phyloP scores from a whole-genome alignment of 2,113 vertebrate species.

The Odontesthes bonariensis region DNA sequence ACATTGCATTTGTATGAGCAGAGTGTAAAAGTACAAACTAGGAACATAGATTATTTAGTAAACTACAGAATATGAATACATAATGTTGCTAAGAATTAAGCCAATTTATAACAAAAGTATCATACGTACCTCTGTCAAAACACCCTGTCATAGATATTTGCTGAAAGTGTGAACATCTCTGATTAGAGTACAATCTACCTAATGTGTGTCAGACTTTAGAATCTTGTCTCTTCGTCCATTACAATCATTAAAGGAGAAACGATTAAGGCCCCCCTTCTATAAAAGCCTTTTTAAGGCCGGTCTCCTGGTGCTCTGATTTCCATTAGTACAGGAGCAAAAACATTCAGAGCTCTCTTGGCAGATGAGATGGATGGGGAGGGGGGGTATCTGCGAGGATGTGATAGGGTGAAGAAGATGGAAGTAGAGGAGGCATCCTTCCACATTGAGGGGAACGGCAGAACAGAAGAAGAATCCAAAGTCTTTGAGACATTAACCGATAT shows the following conservation, averaged over 20 bases:
- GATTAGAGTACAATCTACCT: too few relatives aligned
- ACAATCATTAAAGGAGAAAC: neutral
- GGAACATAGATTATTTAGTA: too few relatives aligned
- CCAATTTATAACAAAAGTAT: too few relatives aligned
- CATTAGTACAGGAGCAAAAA: slow-evolving; percentile 52
- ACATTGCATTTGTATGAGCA: too few relatives aligned
- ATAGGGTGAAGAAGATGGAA: slow-evolving; percentile 13
- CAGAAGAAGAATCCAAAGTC: slow-evolving; percentile 11
- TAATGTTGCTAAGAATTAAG: too few relatives aligned
- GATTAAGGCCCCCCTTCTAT: slow-evolving; percentile 27
- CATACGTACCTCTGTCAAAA: too few relatives aligned
- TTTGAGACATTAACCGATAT: slow-evolving; percentile 1
- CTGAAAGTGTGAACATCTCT: too few relatives aligned
- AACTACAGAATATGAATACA: too few relatives aligned
- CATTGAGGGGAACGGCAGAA: too few relatives aligned
- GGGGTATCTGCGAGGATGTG: slow-evolving; percentile 14
- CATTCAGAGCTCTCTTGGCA: slow-evolving; percentile 20
- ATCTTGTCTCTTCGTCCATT: slow-evolving; percentile 11
- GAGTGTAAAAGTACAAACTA: too few relatives aligned
- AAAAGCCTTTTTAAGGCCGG: slow-evolving; percentile 49
- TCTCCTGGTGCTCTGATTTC: slow-evolving; percentile 48
- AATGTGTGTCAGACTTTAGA: neutral
- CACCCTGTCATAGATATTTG: too few relatives aligned
- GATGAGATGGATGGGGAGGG: slow-evolving; percentile 23
- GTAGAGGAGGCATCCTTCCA: neutral